These are phyloP conservation scores for Labeo rohita DNA, from an alignment of 2,113 vertebrate species.

Conservation along the genomic window DNA sequence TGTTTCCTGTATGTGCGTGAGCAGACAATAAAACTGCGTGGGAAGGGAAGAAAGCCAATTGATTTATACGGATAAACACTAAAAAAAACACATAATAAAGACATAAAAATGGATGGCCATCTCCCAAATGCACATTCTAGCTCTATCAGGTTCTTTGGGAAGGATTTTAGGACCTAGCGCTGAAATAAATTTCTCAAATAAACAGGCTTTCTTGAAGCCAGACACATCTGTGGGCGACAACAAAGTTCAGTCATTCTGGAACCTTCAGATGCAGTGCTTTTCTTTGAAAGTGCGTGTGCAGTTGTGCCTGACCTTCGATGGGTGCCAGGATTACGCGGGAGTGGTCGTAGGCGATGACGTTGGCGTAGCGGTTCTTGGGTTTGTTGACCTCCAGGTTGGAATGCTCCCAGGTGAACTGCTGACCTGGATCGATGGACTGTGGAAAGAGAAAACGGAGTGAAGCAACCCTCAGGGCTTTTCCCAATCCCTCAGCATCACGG, in stretches of 20 bases:
- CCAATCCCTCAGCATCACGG: constrained; percentile 24
- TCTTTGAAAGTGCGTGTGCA: constrained; percentile 46
- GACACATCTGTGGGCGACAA: not conserved
- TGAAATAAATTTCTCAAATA: not conserved
- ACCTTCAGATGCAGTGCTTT: not conserved
- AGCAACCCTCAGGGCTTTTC: constrained; percentile 31
- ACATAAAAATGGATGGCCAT: not conserved
- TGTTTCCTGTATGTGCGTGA: not conserved
- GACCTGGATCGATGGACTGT: constrained; percentile 96
- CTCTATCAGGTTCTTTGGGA: not conserved
- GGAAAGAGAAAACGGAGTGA: constrained; percentile 26
- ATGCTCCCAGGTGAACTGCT: constrained; percentile 99
- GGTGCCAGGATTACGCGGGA: constrained; percentile 95
- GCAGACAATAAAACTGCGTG: not conserved
- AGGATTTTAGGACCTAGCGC: not conserved
- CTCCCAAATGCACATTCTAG: not conserved
- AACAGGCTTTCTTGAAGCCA: not conserved
- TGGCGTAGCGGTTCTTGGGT: constrained; percentile 97
- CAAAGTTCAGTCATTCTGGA: constrained; percentile 19
- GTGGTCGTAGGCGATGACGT: constrained; percentile 98
- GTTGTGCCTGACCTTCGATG: constrained; percentile 83
- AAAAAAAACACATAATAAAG: not conserved
- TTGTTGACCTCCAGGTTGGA: constrained; percentile 99
- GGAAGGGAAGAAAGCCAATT: not conserved
- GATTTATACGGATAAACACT: constrained; percentile 14